phyloP scores from a whole-genome alignment of 2,113 vertebrate species.

The Stegostoma tigrinum region DNA sequence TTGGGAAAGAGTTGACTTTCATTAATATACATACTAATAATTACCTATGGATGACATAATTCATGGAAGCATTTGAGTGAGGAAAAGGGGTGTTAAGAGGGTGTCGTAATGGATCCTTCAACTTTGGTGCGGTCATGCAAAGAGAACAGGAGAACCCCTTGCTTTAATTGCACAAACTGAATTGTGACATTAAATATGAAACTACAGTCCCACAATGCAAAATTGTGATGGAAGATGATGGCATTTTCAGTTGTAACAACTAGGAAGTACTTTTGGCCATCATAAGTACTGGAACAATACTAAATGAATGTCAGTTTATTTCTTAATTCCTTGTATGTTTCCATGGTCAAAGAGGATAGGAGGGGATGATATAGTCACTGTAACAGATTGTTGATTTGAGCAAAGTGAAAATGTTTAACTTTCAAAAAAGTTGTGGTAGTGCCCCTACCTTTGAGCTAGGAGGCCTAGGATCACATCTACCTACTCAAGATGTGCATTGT shows the following conservation, averaged over 20 bases:
- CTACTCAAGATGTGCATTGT: too few species aligned
- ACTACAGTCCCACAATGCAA: background rate
- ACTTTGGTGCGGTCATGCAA: background rate
- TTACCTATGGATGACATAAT: background rate
- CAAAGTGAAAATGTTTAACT: background rate
- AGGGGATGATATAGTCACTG: slow-evolving; percentile 24
- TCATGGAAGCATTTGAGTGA: background rate
- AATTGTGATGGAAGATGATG: background rate
- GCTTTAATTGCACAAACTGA: background rate
- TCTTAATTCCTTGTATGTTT: background rate
- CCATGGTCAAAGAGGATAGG: background rate
- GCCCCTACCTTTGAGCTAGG: too few species aligned
- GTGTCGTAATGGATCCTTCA: background rate
- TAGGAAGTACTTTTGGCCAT: background rate
- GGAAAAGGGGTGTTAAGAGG: background rate
- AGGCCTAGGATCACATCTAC: too few species aligned
- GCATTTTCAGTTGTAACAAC: background rate
- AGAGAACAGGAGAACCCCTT: background rate
- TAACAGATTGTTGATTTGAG: slow-evolving; percentile 42
- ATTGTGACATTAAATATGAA: background rate
- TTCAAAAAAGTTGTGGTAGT: too few species aligned
- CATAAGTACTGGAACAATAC: background rate
- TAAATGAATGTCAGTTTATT: background rate
- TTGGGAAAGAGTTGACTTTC: background rate
- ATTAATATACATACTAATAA: background rate